Evolutionary conservation across 1,140 invertebrate genomes (phyloP).

Genomic region (Onthophagus taurus): DNA sequence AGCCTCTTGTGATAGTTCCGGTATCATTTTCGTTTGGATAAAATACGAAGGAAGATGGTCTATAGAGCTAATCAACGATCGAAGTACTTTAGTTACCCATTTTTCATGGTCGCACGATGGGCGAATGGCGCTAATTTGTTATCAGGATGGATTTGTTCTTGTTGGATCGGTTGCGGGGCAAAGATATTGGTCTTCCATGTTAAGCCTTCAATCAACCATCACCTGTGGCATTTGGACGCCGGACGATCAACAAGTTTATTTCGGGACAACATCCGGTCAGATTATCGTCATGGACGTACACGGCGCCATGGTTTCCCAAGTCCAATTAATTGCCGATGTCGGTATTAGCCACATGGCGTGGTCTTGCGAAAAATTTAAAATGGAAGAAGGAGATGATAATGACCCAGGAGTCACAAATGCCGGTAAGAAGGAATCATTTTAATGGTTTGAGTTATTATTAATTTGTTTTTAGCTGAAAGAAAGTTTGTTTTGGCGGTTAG

Average conservation of each 20-base stretch:
- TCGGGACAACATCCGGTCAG: conserved; percentile 87
- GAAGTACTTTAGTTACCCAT: conserved; percentile 91
- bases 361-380: conserved; percentile 97
- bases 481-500: conserved; percentile 78
- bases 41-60: conserved; percentile 98
- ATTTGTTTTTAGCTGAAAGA: conserved; percentile 41
- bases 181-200: conserved; percentile 96
- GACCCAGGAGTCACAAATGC: conserved; percentile 40
- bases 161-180: conserved; percentile 95
- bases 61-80: conserved; percentile 96
- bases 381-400: conserved; percentile 84
- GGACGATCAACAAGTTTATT: conserved; percentile 94
- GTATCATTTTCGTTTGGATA: conserved; percentile 99
- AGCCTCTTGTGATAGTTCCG: conserved; percentile 94
- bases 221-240: conserved; percentile 97
- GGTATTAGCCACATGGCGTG: conserved; percentile 86
- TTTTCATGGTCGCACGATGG: conserved; percentile 99
- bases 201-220: conserved; percentile 86
- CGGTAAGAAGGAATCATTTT: no score
- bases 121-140: conserved; percentile 95
- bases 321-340: conserved; percentile 68
- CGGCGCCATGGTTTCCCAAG: conserved; percentile 87
- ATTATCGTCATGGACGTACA: conserved; percentile 94
- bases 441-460: no score
- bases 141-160: conserved; percentile 93